Conservation (phyloP, 2,113 vertebrate genomes). For the Scytalopus superciliaris region DNA sequence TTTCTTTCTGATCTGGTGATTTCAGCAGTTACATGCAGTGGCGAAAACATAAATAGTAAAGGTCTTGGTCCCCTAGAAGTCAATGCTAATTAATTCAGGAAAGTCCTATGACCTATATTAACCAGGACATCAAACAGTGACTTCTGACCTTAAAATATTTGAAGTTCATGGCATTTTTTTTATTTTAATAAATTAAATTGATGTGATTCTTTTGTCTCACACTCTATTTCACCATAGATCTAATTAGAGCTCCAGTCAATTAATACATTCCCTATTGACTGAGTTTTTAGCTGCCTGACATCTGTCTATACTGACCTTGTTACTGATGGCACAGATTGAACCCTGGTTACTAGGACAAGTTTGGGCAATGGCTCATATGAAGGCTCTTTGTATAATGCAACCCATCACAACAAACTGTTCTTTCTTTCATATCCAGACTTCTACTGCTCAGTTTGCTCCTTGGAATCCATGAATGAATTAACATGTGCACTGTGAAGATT, state of each 20-base stretch:
- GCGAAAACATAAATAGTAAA: background rate
- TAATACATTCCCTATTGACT: background rate
- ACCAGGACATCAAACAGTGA: background rate
- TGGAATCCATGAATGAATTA: background rate
- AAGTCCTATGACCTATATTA: background rate
- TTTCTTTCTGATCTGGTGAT: slow-evolving; percentile 20
- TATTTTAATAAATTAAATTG: background rate
- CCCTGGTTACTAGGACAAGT: background rate
- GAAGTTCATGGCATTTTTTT: background rate
- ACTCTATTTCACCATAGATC: background rate
- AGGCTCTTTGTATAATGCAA: background rate
- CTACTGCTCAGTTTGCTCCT: background rate
- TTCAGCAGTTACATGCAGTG: background rate
- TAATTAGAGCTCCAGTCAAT: background rate
- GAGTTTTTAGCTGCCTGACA: background rate
- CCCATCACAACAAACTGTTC: background rate
- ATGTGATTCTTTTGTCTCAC: background rate
- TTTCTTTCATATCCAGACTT: background rate
- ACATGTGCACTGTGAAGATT: rapidly evolving
- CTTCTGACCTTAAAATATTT: slow-evolving; percentile 12
- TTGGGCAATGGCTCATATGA: background rate
- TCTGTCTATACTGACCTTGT: background rate
- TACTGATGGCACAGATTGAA: background rate
- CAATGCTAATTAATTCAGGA: slow-evolving; percentile 12
- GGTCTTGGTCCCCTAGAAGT: background rate